These are phyloP conservation scores for Danio albolineatus DNA, from an alignment of 2,797 vertebrate genomes.

Conservation along the genomic window DNA sequence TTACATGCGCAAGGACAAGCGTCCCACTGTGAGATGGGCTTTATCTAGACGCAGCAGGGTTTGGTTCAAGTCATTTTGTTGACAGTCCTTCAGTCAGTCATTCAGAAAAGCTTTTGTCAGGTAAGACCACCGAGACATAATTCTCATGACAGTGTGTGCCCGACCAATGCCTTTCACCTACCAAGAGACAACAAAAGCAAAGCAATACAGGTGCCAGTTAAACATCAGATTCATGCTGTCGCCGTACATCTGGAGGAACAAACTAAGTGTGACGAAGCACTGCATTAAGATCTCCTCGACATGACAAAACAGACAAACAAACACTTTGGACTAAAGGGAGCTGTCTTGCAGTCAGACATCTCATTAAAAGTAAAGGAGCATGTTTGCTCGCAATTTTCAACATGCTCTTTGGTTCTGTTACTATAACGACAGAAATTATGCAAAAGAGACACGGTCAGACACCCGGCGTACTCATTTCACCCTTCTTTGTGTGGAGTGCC, in stretches of 20 bases:
- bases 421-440: constrained; percentile 44
- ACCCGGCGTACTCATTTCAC: not conserved
- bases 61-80: constrained; percentile 50
- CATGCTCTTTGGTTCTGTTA: constrained; percentile 35
- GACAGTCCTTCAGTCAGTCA: constrained; percentile 38
- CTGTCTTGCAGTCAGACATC: constrained; percentile 6
- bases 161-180: not conserved
- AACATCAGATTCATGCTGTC: not conserved
- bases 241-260: not conserved
- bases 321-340: constrained; percentile 29
- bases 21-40: constrained; percentile 43
- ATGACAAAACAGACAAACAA: constrained; percentile 29
- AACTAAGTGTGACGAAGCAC: constrained; percentile 3
- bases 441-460: constrained; percentile 15
- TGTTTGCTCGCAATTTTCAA: constrained; percentile 26
- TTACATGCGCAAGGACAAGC: constrained; percentile 55
- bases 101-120: constrained; percentile 38
- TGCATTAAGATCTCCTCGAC: constrained; percentile 16
- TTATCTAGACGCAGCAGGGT: constrained; percentile 14
- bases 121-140: constrained; percentile 3
- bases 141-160: constrained; percentile 35
- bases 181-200: constrained; percentile 16
- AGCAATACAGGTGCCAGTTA: constrained; percentile 4
- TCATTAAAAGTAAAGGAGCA: constrained; percentile 41
- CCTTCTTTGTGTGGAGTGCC: constrained; percentile 13